Base-by-base conservation (phyloP, 2,888 invertebrate species). In the Lepidocyrtinus sp. region DNA sequence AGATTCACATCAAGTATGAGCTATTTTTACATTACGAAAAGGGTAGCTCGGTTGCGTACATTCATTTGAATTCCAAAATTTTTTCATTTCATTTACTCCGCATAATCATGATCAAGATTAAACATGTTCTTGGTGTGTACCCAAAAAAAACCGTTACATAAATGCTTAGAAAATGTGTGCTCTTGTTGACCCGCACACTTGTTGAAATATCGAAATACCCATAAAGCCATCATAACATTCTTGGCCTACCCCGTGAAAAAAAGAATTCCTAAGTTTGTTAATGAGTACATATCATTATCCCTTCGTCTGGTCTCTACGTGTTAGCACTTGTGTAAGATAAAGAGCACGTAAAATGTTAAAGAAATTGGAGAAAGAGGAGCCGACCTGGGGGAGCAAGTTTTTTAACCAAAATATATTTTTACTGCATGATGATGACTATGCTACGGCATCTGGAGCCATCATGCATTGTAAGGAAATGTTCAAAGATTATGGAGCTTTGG, bases 341-440 rank as follows among this genome's bases (percentile, higher is more conserved):
- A 25, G 27, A 61, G 21, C 3, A 36, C 12, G 36, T 36, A 5
- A 17, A 55, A 70, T 22, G 63, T 22, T 36, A 72, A 45, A 62
- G 63, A 36, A 63, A 72, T 62, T 21, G 36, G 63, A 72, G 73
- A 46, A 73, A 73, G 50, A 73, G 26, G 26, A 73, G 64, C 46
- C 73, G 73, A 73, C 73, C 63, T 73, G 73, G 73, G 73, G 55
- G 73, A 73, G 62, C 71, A 25, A 62, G 45, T 62, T 72, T 72
- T 50, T 36, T 36, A 36, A 12, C 36, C 12, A 12, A 36, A 36
- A 36, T 9, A 36, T 36, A 36, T 36, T 36, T 36, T 36, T 36
- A 36, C 50, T 7, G 26, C 19, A 21, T 22, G 2, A 19, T 21
- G 22, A 64, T 21, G n/a, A n/a, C n/a, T n/a, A n/a, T 5, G 62